Evolutionary conservation across 2,797 vertebrate species (phyloP), one percentile per base, ranked within the genome.

Genomic region (Thaleichthys pacificus): DNA sequence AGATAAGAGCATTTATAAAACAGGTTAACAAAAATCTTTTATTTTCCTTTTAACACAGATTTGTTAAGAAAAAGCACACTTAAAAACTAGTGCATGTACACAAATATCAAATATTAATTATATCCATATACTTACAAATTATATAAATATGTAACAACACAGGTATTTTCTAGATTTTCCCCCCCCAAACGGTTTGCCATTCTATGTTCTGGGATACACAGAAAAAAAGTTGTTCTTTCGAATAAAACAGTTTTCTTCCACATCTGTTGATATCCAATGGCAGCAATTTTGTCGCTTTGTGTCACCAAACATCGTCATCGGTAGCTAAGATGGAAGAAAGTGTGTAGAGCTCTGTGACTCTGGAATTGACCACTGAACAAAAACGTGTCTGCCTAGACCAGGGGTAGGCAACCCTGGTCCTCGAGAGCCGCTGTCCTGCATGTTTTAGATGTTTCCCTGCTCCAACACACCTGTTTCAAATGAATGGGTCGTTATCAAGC

Each of bases 61-160:
- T 66, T 71, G 60, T 64, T 42, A 60, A 66, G 26, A 77, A 76
- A 77, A 81, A 77, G 65, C 74, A 80, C 73, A 77, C 78, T 68
- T 77, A 70, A 82, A 61, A 83, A 80, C 73, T 76, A 77, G 77
- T 71, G 74, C 66, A 66, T 74, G 69, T 66, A 74, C 76, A 71
- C 77, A 81, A 79, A 72, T 68, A 73, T 65, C 57, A 69, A 75
- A 80, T 68, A 61, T 73, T 67, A 60, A 66, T 35, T 21, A 64
- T 69, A 72, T 57, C 62, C 61, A 60, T 61, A 47, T 64, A 74
- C 71, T 66, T 75, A 83, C 70, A 80, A 75, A 68, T 38, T 0
- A 75, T 72, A 81, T 68, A 80, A 78, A 81, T 70, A 79, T 73
- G 69, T 68, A 74, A 76, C 71, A 79, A 74, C 58, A 77, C 19